phyloP scores from a whole-genome alignment of 2,797 vertebrate genomes.

The Epinephelus malabaricus region DNA sequence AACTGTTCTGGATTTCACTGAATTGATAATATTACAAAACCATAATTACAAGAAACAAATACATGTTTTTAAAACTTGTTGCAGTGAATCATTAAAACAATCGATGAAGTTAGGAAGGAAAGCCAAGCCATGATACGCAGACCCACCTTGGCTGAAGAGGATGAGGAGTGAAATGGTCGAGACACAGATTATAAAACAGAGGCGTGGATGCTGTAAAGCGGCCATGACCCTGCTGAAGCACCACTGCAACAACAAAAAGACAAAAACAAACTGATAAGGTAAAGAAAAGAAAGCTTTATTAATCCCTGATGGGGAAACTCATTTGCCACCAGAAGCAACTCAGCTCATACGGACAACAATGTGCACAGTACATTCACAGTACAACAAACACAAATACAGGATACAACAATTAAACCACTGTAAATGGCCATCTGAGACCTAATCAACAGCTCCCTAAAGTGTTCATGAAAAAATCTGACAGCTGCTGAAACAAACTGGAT shows the following conservation, averaged over 20 bases:
- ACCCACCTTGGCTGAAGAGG: conserved; percentile 75
- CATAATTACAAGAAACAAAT: neutral
- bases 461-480: too few species aligned
- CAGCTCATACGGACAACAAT: too few species aligned
- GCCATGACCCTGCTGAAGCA: conserved; percentile 64
- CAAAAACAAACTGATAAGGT: neutral
- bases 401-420: too few species aligned
- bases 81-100: neutral
- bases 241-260: neutral
- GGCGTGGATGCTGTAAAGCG: conserved; percentile 31
- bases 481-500: neutral
- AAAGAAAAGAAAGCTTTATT: too few species aligned
- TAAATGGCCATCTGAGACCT: too few species aligned
- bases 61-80: too few species aligned
- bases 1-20: neutral
- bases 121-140: neutral
- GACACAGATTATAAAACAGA: conserved; percentile 48
- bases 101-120: neutral
- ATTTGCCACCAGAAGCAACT: too few species aligned
- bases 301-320: too few species aligned
- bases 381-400: neutral
- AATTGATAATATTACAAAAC: neutral
- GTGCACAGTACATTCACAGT: too few species aligned
- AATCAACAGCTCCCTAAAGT: too few species aligned
- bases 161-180: conserved; percentile 58